Evolutionary conservation across 2,113 vertebrate genomes (phyloP), one percentile per base, ranked within the genome.

Genomic region (Nycticebus coucang): DNA sequence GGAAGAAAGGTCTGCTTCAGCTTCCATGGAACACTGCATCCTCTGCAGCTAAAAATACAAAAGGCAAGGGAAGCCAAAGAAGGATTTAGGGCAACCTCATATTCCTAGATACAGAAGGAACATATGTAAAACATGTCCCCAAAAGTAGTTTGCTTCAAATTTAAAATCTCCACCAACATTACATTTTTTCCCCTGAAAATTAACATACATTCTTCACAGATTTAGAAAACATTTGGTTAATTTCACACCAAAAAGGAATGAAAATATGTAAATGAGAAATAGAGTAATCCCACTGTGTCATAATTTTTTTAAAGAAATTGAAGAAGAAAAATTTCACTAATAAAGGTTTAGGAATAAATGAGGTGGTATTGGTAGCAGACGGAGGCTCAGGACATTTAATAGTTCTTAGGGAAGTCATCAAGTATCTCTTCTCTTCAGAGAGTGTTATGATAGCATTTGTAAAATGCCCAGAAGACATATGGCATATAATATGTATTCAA

Each of bases 181-280:
- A n/a, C 0, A 77, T 60, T 60, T 69, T 2, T 2, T 2, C 14
- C 37, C 26, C 17, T 22, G 2, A 35, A 95, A 95, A 62, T 89
- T 37, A 87, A 55, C 17, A 95, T 69, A 57, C 21, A 78, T 92
- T 83, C 37, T 92, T 74, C 26, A 71, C 6, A 78, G 57, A 57
- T 91, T 37, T 92, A 37, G 64, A 81, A 95, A 93, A 80, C 24
- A 82, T 85, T 79, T 85, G 62, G 59, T 72, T 5, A 95, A 64
- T 28, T 95, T 96, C 71, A 41, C 41, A 91, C 33, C 28, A 26
- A 69, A 89, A 71, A 87, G 21, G 30, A 3, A 75, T 15, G 3
- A 57, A 77, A 57, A 87, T 66, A 62, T 77, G 62, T 59, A 14
- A n/a, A 37, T 77, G 28, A 87, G 18, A 91, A 93, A 83, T 4